Base-by-base conservation (phyloP, 2,113 vertebrate genomes). In the Notothenia rossii region DNA sequence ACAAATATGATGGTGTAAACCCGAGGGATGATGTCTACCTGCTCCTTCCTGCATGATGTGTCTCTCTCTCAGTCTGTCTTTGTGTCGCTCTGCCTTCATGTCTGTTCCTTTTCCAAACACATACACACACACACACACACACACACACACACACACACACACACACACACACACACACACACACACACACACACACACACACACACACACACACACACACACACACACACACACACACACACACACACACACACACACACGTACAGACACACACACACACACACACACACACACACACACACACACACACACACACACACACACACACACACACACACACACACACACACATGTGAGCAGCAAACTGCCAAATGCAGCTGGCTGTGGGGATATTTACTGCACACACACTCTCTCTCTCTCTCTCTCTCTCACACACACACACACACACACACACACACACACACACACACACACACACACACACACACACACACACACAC, bases 291-390 rank as follows among this genome's bases (percentile, higher is more conserved):
- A 84, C 71, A 72, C 72, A 81, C 60, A 17, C 60, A 17, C 77
- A 84, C 71, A 72, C 72, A 81, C 60, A 17, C 77, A 84, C 71
- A 72, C 72, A 81, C 60, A 17, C 77, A 84, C 71, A 72, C 72
- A 81, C 60, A 17, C 68, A 65, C 69, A 54, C 59, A 79, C 56
- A 68, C 45, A 49, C 56, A 68, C 68, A 65, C 69, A 54, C 59
- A 79, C 56, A 68, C 71, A 84, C 68, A 72, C 72, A 81, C 60
- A 17, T 49, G 50, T 77, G 62, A 15, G 59, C 53, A 60, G 70
- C 81, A 71, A 50, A 55, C 75, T 77, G 85, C 76, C 82, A 88
- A 77, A 67, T 76, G 59, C 81, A 83, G 83, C 83, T 75, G 81
- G 65, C 88, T 77, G 75, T 15, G 4, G 78, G 78, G 64, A 82